A percentile compares a stretch with the other conserved stretches of the same genome.
These are phyloP conservation scores for Chelidonichthys spinosus DNA, from an alignment of 2,797 vertebrate species.

Conservation along the genomic window DNA sequence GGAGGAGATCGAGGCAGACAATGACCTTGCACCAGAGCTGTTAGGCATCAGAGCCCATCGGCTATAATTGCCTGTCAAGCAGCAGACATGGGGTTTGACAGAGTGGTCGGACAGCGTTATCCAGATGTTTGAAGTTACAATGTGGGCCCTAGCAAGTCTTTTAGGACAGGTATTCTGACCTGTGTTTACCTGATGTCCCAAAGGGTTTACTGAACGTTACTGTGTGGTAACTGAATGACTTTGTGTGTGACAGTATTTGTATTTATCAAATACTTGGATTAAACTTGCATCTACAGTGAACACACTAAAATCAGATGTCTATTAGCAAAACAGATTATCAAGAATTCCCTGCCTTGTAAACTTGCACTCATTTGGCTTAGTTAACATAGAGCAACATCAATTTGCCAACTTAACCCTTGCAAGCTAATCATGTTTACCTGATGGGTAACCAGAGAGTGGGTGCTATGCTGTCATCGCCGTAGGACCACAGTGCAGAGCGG, in stretches of 20 bases:
- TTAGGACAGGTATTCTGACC: constrained; percentile 43
- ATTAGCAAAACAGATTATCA: constrained; percentile 1
- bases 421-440: background rate
- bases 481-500: no score
- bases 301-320: background rate
- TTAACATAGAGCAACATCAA: background rate
- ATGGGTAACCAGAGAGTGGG: no score
- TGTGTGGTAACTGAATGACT: background rate
- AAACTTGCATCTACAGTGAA: background rate
- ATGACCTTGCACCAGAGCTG: constrained; percentile 68
- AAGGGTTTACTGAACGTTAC: constrained; percentile 6
- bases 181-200: constrained; percentile 22
- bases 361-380: background rate
- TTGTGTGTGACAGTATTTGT: background rate
- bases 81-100: constrained; percentile 60
- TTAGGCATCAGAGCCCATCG: constrained; percentile 55
- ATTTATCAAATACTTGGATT: background rate
- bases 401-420: background rate
- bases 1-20: constrained; percentile 41
- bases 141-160: constrained; percentile 24
- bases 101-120: constrained; percentile 57
- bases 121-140: constrained; percentile 67
- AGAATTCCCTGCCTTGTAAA: background rate
- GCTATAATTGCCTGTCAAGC: constrained; percentile 79
- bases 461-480: no score